Evolutionary conservation across 2,888 invertebrate genomes (phyloP), one percentile per base, ranked within the genome.

Genomic region (Drosophila maculinotata): DNA sequence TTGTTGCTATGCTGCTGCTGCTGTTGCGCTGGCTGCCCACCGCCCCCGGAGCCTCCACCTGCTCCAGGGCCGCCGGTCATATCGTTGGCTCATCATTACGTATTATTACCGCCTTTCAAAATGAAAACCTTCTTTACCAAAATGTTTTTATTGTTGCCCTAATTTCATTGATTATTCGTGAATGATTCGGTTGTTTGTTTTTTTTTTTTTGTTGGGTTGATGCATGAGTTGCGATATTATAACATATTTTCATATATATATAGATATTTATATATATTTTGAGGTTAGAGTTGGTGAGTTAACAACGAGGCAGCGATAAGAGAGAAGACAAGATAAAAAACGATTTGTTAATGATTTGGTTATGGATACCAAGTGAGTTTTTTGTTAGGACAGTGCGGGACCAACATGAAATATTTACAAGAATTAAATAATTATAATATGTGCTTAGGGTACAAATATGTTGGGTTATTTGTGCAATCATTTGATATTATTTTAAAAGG

Each of bases 81-180:
- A 89, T 90, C 90, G 90, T 90, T 90, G 90, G 90, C 89, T 91
- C 91, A 91, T 91, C 92, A 91, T 92, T 92, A 90, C 91, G 92
- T 90, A 91, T 91, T 90, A 89, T 91, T 91, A 90, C 91, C 89
- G 85, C 92, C 92, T 90, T 91, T 91, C 83, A 91, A 91, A 90
- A 91, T 91, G 91, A 91, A 91, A 90, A 91, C 91, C 88, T 91
- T 91, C 91, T 91, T 91, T 90, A 91, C 91, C 91, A 91, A 90
- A 90, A 91, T 91, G 88, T 91, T 91, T 88, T 91, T 91, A 85
- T 91, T 91, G 90, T 90, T 91, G 89, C 89, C 91, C 91, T 91
- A 80, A 10, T 58, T 31, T 44, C 42, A 35, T 48, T 47, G 48
- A 65, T 49, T 52, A 23, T 52, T 56, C 49, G 64, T 44, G 44